Base-by-base conservation (phyloP, 2,797 vertebrate genomes). In the Danio kyathit region DNA sequence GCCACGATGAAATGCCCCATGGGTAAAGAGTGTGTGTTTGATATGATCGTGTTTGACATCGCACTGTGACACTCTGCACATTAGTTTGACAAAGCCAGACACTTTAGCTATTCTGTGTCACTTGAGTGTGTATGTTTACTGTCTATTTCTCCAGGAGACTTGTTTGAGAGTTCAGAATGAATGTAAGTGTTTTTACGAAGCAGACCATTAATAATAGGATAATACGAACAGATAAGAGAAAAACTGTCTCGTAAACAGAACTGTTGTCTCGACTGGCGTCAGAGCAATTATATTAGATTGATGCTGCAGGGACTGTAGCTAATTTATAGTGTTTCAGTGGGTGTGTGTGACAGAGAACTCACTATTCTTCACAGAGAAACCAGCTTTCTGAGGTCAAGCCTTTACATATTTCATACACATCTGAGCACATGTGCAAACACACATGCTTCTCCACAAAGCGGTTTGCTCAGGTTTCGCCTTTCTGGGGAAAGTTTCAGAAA, bases 11-110 rank as follows among this genome's bases (percentile, higher is more conserved):
- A 76, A 88, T 83, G 83, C 54, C 76, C 85, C 89, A 87, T 88
- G 91, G 84, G 14, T 85, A 88, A 84, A 89, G 83, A 85, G 81
- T 84, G 78, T 88, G 84, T 86, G 9, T 85, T 84, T 93, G 91
- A 94, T 90, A 81, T 91, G 87, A 92, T 92, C 82, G 83, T 89
- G 89, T 87, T 79, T 88, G 89, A 89, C 88, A 83, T 90, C 77
- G 84, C 85, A 85, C 88, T 89, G 89, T 84, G 88, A 87, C 73
- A 83, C 82, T 80, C 82, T 87, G 89, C 90, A 92, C 89, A 92
- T 92, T 77, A 17, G 70, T 86, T 86, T 90, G 91, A 92, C 89
- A 83, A 83, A 81, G 56, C 84, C 86, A 90, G 89, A 92, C 85
- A 91, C 88, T 88, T 91, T 87, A 86, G 89, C 83, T 81, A 87